Evolutionary conservation across 1,140 invertebrate genomes (phyloP), one percentile per base, ranked within the genome.

Genomic region (Drosophila bipectinata): DNA sequence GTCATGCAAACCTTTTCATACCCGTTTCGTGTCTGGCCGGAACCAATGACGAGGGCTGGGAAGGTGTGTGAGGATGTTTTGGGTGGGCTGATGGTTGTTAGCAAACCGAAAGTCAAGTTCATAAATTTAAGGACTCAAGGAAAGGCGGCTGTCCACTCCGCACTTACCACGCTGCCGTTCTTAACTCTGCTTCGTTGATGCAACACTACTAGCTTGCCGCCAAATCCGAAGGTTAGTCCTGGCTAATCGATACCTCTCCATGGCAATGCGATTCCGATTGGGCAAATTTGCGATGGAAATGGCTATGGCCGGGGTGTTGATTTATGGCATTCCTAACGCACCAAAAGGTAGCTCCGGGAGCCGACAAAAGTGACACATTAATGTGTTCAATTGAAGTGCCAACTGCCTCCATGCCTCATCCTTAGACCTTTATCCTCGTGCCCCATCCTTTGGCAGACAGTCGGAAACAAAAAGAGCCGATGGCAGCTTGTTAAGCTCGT

Each of bases 401-500:
- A 57, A 52, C 53, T 52, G 44, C 49, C 32, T 48, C 37, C 44
- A 5, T n/a, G n/a, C 32, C 28, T 9, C 54, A 10, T 15, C 9
- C 5, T 45, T 4, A 24, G 1, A 6, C 55, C 15, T n/a, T 14
- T 48, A 18, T 45, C 24, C 37, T 9, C 30, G 57, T 62, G 48
- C 51, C 57, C 30, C 51, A 59, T 51, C 56, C 26, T 45, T 55
- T 60, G 30, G 34, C 56, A 45, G 15, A 24, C 12, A 32, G 44
- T 21, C 34, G 52, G 37, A 55, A 79, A 63, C 59, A 53, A 61
- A 64, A 63, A 73, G 57, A 39, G 55, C 72, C 57, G 49, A 48
- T 32, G 71, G 67, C 77, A 77, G 75, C 77, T 84, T 85, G 80
- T 84, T 77, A 81, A 85, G 80, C 80, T 85, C 75, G 80, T 84